Conservation (phyloP, 2,888 invertebrate species). For the Crocallis elinguaria region DNA sequence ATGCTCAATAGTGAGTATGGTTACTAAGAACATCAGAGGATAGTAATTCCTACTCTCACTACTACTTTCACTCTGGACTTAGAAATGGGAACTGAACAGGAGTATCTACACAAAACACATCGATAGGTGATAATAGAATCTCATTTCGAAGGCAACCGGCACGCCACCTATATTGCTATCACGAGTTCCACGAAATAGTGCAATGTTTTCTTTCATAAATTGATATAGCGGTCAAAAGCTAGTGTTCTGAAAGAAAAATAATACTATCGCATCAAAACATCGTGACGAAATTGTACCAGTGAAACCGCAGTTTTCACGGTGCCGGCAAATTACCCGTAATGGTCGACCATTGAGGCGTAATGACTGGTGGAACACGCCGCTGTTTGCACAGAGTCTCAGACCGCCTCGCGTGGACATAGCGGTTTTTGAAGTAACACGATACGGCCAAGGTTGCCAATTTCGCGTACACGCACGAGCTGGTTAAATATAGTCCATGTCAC, state of each 20-base stretch:
- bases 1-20: not conserved
- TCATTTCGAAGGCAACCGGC: no score
- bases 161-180: no score
- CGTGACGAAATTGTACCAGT: conserved; percentile 22
- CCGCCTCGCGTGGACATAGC: conserved; percentile 18
- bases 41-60: no score
- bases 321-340: conserved; percentile 26
- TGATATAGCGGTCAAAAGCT: not conserved
- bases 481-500: conserved; percentile 33
- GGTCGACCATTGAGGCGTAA: conserved; percentile 21
- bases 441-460: conserved; percentile 38
- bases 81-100: no score
- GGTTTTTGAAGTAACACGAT: conserved; percentile 24
- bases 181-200: no score
- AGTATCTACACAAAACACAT: no score
- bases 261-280: conserved; percentile 3
- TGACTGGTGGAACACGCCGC: conserved; percentile 18
- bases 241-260: not conserved
- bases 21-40: no score
- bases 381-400: conserved; percentile 13
- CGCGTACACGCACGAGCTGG: conserved; percentile 27
- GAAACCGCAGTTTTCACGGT: conserved; percentile 23
- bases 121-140: no score
- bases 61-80: no score
- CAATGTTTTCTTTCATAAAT: no score